These are phyloP conservation scores for Rhinophrynus dorsalis DNA, from an alignment of 2,797 vertebrate genomes.

Conservation along the genomic window DNA sequence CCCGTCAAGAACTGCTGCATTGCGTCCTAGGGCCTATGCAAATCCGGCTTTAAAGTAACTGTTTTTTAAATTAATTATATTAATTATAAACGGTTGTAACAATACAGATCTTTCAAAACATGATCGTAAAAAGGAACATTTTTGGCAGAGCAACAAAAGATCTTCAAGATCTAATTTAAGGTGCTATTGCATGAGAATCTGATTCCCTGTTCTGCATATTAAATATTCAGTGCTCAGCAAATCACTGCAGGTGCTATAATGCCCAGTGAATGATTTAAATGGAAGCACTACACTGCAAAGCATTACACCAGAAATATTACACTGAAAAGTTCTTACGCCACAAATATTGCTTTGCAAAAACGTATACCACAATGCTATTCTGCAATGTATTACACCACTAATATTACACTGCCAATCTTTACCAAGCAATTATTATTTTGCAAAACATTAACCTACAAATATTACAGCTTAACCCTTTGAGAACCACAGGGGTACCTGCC, in stretches of 20 bases:
- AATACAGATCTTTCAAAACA: constrained; percentile 10
- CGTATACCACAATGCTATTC: too few species aligned
- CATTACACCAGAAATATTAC: too few species aligned
- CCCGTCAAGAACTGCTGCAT: constrained; percentile 40
- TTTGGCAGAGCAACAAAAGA: not conserved
- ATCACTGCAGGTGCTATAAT: not conserved
- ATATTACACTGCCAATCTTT: too few species aligned
- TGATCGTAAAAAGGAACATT: not conserved
- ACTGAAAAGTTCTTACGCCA: too few species aligned
- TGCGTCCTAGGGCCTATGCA: constrained; percentile 34
- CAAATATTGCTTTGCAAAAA: too few species aligned
- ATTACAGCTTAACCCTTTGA: too few species aligned
- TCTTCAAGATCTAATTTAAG: not conserved
- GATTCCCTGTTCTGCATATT: not conserved
- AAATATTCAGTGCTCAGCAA: not conserved
- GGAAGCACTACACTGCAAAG: too few species aligned
- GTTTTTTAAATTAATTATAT: constrained; percentile 43
- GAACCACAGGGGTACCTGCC: too few species aligned
- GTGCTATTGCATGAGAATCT: not conserved
- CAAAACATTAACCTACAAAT: too few species aligned
- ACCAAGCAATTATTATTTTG: too few species aligned
- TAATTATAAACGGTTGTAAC: constrained; percentile 29
- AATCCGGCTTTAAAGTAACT: constrained; percentile 29
- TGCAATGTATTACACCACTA: too few species aligned
- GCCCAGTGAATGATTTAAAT: too few species aligned